Evolutionary conservation across 2,888 invertebrate species (phyloP).

Genomic region (Lasioglossum marginatum): DNA sequence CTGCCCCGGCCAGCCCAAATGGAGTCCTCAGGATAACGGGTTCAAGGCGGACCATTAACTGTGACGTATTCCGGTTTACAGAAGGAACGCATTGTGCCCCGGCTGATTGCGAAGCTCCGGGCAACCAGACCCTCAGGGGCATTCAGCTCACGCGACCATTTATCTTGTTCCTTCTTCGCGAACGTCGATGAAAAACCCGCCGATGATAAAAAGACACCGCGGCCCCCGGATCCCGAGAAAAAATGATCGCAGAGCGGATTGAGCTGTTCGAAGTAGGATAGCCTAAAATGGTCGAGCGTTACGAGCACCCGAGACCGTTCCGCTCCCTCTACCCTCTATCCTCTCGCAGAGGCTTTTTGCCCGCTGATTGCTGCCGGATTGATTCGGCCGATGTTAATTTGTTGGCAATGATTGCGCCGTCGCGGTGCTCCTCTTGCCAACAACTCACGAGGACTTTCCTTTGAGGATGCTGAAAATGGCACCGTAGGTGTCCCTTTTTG

Average conservation of each 20-base stretch:
- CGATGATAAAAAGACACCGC: conserved; percentile 38
- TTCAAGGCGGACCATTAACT: conserved; percentile 75
- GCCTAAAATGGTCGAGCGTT: conserved; percentile 13
- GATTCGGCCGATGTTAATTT: conserved; percentile 10
- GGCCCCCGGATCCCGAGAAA: conserved; percentile 4
- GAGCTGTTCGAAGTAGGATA: conserved; percentile 37
- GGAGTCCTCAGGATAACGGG: conserved; percentile 74
- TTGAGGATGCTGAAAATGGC: neutral
- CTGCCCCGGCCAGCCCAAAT: conserved; percentile 36
- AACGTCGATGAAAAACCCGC: conserved; percentile 43
- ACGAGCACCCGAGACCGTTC: neutral
- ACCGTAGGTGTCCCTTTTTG: neutral
- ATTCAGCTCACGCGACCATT: conserved; percentile 68
- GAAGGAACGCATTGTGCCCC: conserved; percentile 51
- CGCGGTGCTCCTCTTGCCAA: neutral
- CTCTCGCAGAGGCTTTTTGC: neutral
- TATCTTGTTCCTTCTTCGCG: conserved; percentile 62
- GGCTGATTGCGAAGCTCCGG: conserved; percentile 63
- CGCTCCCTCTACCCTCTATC: neutral
- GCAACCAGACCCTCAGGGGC: conserved; percentile 52
- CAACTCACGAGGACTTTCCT: neutral
- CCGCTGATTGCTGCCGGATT: neutral
- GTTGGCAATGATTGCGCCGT: neutral
- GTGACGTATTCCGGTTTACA: conserved; percentile 67
- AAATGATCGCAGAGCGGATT: conserved; percentile 43